phyloP scores from a whole-genome alignment of 2,113 vertebrate genomes.

The Tiliqua scincoides region DNA sequence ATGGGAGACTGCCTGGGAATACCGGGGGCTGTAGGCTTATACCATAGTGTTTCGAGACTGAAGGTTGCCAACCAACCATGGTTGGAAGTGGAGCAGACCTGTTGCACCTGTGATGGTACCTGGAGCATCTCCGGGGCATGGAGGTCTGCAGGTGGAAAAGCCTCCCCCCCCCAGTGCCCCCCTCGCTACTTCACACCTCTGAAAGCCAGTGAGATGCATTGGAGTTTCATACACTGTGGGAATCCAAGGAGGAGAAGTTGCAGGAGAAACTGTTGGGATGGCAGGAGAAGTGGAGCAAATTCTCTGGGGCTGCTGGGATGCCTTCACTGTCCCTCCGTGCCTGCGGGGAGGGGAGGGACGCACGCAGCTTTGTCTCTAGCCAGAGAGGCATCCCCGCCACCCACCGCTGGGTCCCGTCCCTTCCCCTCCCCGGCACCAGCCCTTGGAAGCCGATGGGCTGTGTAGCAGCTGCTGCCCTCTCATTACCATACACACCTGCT shows the following conservation, averaged over 20 bases:
- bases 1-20: too few relatives aligned
- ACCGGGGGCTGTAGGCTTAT: too few relatives aligned
- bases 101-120: too few relatives aligned
- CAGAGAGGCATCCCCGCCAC: slow-evolving; percentile 37
- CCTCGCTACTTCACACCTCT: too few relatives aligned
- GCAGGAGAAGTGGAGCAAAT: not conserved
- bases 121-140: too few relatives aligned
- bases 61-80: too few relatives aligned
- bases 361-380: slow-evolving; percentile 38
- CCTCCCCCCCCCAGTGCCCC: too few relatives aligned
- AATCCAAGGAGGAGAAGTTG: too few relatives aligned
- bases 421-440: slow-evolving; percentile 16
- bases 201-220: not conserved
- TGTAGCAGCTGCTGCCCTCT: slow-evolving; percentile 85
- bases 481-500: slow-evolving; percentile 95
- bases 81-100: too few relatives aligned
- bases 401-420: not conserved
- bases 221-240: not conserved
- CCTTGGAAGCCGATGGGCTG: slow-evolving; percentile 48
- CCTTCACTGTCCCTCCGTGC: slow-evolving; percentile 71
- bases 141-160: too few relatives aligned
- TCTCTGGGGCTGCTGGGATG: slow-evolving; percentile 33
- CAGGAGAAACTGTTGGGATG: slow-evolving; percentile 7
- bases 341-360: slow-evolving; percentile 64
- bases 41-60: too few relatives aligned